These are phyloP conservation scores for Diarsia brunnea DNA, from an alignment of 2,888 invertebrate species.

Conservation along the genomic window DNA sequence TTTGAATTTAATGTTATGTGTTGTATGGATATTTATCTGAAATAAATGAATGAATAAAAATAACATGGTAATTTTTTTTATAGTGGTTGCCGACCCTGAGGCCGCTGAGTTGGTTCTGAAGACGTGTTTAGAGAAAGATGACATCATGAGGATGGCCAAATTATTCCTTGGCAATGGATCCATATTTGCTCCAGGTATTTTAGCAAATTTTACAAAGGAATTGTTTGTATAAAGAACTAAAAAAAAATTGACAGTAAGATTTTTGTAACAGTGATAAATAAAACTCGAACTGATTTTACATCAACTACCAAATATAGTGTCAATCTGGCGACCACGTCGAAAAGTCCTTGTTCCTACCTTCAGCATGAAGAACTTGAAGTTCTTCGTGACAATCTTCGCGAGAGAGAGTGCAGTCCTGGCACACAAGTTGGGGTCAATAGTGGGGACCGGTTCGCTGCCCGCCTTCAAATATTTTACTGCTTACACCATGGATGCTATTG, in stretches of 20 bases:
- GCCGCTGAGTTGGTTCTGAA: slow-evolving; percentile 71
- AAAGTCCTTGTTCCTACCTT: slow-evolving; percentile 72
- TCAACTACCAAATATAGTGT: slow-evolving; percentile 58
- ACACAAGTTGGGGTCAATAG: slow-evolving; percentile 40
- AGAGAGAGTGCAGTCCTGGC: slow-evolving; percentile 64
- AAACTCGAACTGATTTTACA: background rate
- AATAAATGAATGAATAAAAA: no score
- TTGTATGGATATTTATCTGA: no score
- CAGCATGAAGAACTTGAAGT: slow-evolving; percentile 68
- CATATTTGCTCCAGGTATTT: slow-evolving; percentile 75
- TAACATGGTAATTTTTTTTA: slow-evolving; percentile 19
- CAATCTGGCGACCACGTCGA: slow-evolving; percentile 76
- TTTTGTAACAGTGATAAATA: background rate
- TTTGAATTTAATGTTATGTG: no score
- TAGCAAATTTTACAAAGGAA: no score
- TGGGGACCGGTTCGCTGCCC: slow-evolving; percentile 42
- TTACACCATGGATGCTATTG: slow-evolving; percentile 65
- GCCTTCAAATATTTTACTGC: slow-evolving; percentile 61
- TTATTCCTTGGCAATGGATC: slow-evolving; percentile 73
- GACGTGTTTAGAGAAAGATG: slow-evolving; percentile 74
- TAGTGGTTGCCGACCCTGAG: slow-evolving; percentile 71
- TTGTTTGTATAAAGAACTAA: no score
- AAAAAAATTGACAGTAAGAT: no score
- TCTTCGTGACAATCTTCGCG: slow-evolving; percentile 69
- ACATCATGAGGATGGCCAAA: slow-evolving; percentile 63